A percentile compares a stretch with the other conserved stretches of the same genome.
Conservation (phyloP, 2,888 invertebrate species). For the Drosophila tripunctata region DNA sequence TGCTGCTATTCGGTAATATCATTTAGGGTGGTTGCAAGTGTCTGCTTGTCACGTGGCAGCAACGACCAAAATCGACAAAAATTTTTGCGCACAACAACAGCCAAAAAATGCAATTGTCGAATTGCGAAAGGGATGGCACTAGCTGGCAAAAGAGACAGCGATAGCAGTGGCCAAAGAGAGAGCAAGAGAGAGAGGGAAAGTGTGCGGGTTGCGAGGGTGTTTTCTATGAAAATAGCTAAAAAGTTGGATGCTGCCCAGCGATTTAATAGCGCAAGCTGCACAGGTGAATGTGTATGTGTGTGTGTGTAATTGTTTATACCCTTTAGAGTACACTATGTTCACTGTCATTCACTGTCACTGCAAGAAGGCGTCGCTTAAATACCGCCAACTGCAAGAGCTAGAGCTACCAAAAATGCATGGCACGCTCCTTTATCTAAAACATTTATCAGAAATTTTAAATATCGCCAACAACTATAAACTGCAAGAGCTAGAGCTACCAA, state of each 20-base stretch:
- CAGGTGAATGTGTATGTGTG: slow-evolving; percentile 7
- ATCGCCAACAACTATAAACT: too few species aligned
- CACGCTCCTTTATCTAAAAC: too few species aligned
- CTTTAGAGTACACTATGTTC: too few species aligned
- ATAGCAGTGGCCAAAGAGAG: too few species aligned
- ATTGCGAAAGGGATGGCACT: neutral
- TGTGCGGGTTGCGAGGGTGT: neutral
- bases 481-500: too few species aligned
- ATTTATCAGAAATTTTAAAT: too few species aligned
- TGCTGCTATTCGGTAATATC: neutral
- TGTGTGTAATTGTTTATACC: neutral
- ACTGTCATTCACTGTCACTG: too few species aligned
- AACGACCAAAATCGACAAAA: slow-evolving; percentile 26
- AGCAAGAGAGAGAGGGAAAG: neutral
- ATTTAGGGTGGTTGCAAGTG: slow-evolving; percentile 24
- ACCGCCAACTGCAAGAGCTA: too few species aligned
- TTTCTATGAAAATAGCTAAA: slow-evolving; percentile 5
- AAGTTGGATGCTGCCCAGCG: slow-evolving; percentile 47
- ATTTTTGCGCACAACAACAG: slow-evolving; percentile 62
- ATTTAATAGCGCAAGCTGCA: slow-evolving; percentile 17
- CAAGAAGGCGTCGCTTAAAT: too few species aligned
- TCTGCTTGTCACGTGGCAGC: slow-evolving; percentile 49
- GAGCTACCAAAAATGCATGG: too few species aligned
- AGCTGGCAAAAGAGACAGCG: too few species aligned
- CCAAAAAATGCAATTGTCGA: slow-evolving; percentile 15